phyloP scores from a whole-genome alignment of 1,140 invertebrate species.

The Cyclina sinensis region DNA sequence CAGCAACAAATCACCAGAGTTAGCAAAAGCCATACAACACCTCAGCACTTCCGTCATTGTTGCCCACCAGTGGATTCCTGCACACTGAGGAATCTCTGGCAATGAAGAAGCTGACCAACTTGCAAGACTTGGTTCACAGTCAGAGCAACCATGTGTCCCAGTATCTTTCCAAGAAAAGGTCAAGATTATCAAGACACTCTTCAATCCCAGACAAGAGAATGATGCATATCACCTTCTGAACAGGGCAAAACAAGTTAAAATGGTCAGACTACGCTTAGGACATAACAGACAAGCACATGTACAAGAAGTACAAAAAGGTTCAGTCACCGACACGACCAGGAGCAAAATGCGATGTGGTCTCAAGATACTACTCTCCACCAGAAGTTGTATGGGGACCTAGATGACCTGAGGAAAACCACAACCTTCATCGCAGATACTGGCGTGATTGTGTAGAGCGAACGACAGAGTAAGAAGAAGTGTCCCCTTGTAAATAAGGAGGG shows the following conservation, averaged over 20 bases:
- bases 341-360: conserved; percentile 41
- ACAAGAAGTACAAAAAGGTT: conserved; percentile 24
- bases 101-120: conserved; percentile 57
- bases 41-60: neutral
- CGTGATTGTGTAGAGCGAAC: conserved; percentile 40
- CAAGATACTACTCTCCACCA: neutral
- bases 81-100: conserved; percentile 28
- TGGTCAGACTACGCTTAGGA: conserved; percentile 46
- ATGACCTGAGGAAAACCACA: conserved; percentile 32
- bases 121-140: conserved; percentile 27
- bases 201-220: conserved; percentile 1
- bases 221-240: conserved; percentile 38
- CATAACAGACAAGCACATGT: conserved; percentile 41
- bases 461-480: conserved; percentile 40
- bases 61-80: conserved; percentile 38
- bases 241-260: conserved; percentile 25
- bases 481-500: no score
- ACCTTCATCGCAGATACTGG: conserved; percentile 71
- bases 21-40: conserved; percentile 25
- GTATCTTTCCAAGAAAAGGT: conserved; percentile 17
- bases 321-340: neutral
- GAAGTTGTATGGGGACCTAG: conserved; percentile 29
- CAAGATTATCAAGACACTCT: conserved; percentile 43
- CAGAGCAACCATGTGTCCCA: conserved; percentile 29
- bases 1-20: conserved; percentile 1